Conservation (phyloP, 2,797 vertebrate genomes). For the Cuculus canorus region DNA sequence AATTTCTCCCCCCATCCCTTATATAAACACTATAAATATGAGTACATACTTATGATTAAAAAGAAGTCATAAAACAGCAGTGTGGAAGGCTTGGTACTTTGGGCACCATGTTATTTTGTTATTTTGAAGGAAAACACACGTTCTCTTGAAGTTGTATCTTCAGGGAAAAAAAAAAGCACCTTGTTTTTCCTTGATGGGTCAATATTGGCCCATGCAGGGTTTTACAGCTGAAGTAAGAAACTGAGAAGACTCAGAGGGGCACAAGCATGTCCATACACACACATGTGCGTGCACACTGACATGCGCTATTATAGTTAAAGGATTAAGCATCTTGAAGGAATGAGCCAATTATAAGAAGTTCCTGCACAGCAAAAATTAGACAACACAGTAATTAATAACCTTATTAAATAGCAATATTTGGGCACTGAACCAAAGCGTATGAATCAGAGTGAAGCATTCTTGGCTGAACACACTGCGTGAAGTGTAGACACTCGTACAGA, state of each 20-base stretch:
- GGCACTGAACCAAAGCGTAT: conserved; percentile 72
- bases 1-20: background rate
- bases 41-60: background rate
- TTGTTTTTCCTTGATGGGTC: background rate
- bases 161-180: background rate
- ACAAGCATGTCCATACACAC: background rate
- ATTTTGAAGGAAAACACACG: too few species aligned
- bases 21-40: conserved; percentile 5
- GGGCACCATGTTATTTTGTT: background rate
- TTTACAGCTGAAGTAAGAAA: background rate
- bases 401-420: conserved; percentile 77
- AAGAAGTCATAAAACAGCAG: background rate
- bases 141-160: background rate
- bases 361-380: conserved; percentile 69
- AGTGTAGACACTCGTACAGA: conserved; percentile 40
- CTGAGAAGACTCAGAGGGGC: background rate
- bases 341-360: conserved; percentile 73
- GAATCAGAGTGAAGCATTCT: conserved; percentile 51
- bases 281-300: background rate
- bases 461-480: conserved; percentile 48
- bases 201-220: background rate
- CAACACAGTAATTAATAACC: conserved; percentile 76
- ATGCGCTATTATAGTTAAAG: background rate
- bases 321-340: conserved; percentile 55
- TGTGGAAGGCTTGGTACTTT: background rate